phyloP scores from a whole-genome alignment of 2,888 invertebrate species.

The Cosmia pyralina region DNA sequence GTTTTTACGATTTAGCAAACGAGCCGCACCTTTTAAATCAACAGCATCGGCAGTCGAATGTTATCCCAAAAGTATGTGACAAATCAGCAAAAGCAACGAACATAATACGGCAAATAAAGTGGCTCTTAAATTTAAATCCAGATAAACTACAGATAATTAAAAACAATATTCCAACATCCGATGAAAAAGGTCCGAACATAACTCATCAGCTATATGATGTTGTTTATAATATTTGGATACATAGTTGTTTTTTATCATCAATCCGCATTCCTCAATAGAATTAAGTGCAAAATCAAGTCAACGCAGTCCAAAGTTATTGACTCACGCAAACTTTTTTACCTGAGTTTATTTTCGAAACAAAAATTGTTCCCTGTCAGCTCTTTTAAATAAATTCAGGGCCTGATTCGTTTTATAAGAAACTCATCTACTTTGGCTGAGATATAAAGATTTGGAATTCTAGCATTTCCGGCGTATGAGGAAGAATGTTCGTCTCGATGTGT shows the following conservation, averaged over 20 bases:
- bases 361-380: constrained; percentile 70
- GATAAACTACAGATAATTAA: constrained; percentile 9
- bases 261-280: constrained; percentile 76
- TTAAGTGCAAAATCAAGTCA: constrained; percentile 80
- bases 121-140: constrained; percentile 8
- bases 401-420: constrained; percentile 67
- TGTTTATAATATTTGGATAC: constrained; percentile 52
- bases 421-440: constrained; percentile 53
- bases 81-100: not conserved
- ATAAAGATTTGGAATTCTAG: constrained; percentile 59
- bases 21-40: constrained; percentile 3
- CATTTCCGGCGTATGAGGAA: constrained; percentile 57
- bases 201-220: constrained; percentile 32
- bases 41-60: not conserved
- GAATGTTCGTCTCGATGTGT: constrained; percentile 18
- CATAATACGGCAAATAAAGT: constrained; percentile 6
- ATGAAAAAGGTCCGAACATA: constrained; percentile 32
- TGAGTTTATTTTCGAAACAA: constrained; percentile 84
- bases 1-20: not conserved
- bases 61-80: not conserved
- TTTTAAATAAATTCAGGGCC: constrained; percentile 68
- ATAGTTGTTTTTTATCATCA: constrained; percentile 61
- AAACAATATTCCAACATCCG: constrained; percentile 20
- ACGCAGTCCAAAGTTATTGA: constrained; percentile 76
- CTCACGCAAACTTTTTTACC: constrained; percentile 81